Evolutionary conservation across 2,113 vertebrate genomes (phyloP), one percentile per base, ranked within the genome.

Genomic region (Tachycineta bicolor): DNA sequence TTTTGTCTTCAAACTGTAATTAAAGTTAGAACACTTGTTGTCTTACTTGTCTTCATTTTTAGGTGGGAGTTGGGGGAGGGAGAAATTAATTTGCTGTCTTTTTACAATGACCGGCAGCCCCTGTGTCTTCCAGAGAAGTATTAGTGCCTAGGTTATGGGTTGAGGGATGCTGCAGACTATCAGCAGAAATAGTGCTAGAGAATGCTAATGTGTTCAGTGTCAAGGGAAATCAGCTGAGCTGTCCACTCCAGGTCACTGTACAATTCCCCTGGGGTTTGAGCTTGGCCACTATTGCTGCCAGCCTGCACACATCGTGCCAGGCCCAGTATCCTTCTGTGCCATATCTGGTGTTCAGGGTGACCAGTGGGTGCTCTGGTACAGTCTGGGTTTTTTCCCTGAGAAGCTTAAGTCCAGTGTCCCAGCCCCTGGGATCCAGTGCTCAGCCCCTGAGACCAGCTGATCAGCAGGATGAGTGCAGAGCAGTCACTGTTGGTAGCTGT

Each of bases 41-140:
- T 71, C 39, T 73, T 46, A 43, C 19, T 68, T 24, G 47, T 56
- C 26, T 63, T 33, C 15, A 10, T 73, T 92, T 82, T 83, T 12
- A 49, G 58, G 14, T 31, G 7, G 64, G 19, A 76, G 7, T 1
- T 14, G 50, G 8, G 12, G 3, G 3, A 9, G 6, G 10, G 2
- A 7, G 11, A 12, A 26, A 33, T 33, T 11, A 33, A 25, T 88
- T 63, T 53, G 12, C 34, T 71, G 46, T 64, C 25, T 33, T 68
- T 59, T 47, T 50, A 12, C 20, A n/a, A 14, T 87, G 34, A 64
- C 13, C 20, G 83, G 53, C 44, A 71, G 55, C 37, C 12, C 50
- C 25, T 55, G 14, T 64, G 47, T 71, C 39, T 79, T 76, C 39
- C 19, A 56, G 70, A 71, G 52, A 55, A 50, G 14, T 47, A 6